Conservation (phyloP, 2,888 invertebrate species). For the Eilema depressum region DNA sequence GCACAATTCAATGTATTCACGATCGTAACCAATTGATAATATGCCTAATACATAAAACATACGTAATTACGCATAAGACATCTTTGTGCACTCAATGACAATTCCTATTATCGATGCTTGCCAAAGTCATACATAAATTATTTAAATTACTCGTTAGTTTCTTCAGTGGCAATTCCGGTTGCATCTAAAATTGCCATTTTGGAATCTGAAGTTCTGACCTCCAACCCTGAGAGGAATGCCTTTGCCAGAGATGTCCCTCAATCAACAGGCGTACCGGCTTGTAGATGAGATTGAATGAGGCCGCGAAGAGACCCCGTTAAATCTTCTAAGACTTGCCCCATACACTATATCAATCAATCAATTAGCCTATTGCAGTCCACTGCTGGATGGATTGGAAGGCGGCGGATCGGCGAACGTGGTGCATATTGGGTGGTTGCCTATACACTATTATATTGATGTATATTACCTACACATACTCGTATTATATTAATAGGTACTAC, state of each 20-base stretch:
- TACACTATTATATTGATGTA: neutral
- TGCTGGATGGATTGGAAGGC: too few species aligned
- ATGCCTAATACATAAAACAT: conserved; percentile 22
- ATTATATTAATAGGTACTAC: too few species aligned
- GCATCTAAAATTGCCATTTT: neutral
- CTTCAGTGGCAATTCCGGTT: neutral
- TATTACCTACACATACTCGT: neutral
- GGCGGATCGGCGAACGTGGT: too few species aligned
- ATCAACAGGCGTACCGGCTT: too few species aligned
- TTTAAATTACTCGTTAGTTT: neutral
- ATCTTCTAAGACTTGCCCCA: neutral
- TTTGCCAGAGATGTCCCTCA: neutral
- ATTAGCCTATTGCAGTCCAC: too few species aligned
- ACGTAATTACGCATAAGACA: conserved; percentile 15
- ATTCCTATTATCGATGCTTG: neutral
- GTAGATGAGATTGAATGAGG: neutral
- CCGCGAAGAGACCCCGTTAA: too few species aligned
- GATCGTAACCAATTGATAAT: conserved; percentile 18
- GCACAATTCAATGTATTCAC: conserved; percentile 17
- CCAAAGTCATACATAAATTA: neutral
- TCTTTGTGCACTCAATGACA: conserved; percentile 18
- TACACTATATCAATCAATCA: too few species aligned
- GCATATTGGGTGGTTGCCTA: too few species aligned
- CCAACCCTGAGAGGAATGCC: neutral
- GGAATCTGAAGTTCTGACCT: neutral